Evolutionary conservation across 2,113 vertebrate genomes (phyloP).

Genomic region (Acrocephalus arundinaceus): DNA sequence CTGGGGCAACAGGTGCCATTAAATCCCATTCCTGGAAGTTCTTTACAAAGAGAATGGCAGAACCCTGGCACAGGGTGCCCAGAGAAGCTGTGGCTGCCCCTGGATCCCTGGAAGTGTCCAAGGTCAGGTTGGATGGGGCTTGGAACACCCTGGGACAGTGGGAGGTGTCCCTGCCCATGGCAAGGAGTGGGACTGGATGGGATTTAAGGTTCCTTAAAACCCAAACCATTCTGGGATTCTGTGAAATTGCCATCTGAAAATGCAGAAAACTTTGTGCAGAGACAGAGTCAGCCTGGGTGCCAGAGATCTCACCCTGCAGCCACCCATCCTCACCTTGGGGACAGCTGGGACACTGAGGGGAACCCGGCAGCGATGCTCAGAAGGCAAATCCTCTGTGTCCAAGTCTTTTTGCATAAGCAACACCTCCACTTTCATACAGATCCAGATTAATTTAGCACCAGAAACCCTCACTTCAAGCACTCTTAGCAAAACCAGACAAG

Average conservation of each 20-base stretch:
- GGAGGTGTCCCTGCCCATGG: not conserved
- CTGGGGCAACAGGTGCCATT: not conserved
- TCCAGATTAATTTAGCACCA: not conserved
- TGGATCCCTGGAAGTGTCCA: not conserved
- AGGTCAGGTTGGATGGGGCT: fast-evolving
- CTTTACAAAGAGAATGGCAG: not conserved
- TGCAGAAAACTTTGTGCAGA: not conserved
- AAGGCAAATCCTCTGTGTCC: not conserved
- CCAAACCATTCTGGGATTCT: not conserved
- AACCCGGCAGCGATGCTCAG: not conserved
- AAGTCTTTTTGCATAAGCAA: not conserved
- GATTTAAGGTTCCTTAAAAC: not conserved
- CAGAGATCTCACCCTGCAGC: not conserved
- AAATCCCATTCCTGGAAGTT: not conserved
- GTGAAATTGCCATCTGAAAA: not conserved
- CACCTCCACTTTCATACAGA: fast-evolving
- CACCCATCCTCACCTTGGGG: not conserved
- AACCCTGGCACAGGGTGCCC: not conserved
- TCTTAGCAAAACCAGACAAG: not conserved
- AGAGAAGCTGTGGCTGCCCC: not conserved
- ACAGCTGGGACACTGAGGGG: not conserved
- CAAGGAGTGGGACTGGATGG: fast-evolving
- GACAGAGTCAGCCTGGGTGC: not conserved
- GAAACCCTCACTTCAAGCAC: not conserved
- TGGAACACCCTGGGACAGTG: fast-evolving